These are phyloP conservation scores for Anabacerthia variegaticeps DNA, from an alignment of 2,797 vertebrate species.

Conservation along the genomic window DNA sequence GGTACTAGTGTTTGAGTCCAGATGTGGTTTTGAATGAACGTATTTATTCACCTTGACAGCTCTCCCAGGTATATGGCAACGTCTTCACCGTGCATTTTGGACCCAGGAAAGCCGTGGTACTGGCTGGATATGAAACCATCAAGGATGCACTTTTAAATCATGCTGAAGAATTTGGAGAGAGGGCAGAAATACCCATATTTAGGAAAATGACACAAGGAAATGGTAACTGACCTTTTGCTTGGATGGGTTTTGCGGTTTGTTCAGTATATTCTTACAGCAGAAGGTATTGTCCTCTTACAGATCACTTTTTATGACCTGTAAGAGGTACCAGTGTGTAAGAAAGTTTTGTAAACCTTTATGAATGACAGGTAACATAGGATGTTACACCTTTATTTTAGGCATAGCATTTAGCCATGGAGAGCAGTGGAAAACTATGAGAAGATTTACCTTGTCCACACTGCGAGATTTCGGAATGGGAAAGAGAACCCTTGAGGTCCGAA, in stretches of 20 bases:
- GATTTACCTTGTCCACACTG: slow-evolving; percentile 67
- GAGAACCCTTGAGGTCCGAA: slow-evolving; percentile 57
- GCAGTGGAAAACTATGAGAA: slow-evolving; percentile 69
- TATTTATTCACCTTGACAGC: slow-evolving; percentile 38
- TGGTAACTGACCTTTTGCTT: slow-evolving; percentile 25
- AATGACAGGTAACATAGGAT: not conserved
- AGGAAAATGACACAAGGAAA: slow-evolving; percentile 49
- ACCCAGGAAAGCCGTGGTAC: slow-evolving; percentile 58
- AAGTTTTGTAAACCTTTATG: not conserved
- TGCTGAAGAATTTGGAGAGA: slow-evolving; percentile 72
- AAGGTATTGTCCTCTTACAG: not conserved
- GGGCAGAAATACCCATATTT: slow-evolving; percentile 71
- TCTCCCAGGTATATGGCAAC: slow-evolving; percentile 69
- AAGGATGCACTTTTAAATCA: slow-evolving; percentile 75
- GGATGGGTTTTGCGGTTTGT: not conserved
- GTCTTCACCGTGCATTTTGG: slow-evolving; percentile 75
- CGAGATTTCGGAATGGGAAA: slow-evolving; percentile 70
- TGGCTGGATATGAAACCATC: slow-evolving; percentile 72
- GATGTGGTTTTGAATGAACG: not conserved
- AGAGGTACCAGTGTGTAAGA: not conserved
- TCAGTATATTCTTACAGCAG: not conserved
- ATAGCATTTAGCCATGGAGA: slow-evolving; percentile 69
- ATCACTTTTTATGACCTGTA: not conserved
- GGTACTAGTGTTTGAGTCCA: not conserved
- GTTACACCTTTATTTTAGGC: slow-evolving; percentile 36